Evolutionary conservation across 2,113 vertebrate genomes (phyloP).

Genomic region (Piliocolobus tephrosceles): DNA sequence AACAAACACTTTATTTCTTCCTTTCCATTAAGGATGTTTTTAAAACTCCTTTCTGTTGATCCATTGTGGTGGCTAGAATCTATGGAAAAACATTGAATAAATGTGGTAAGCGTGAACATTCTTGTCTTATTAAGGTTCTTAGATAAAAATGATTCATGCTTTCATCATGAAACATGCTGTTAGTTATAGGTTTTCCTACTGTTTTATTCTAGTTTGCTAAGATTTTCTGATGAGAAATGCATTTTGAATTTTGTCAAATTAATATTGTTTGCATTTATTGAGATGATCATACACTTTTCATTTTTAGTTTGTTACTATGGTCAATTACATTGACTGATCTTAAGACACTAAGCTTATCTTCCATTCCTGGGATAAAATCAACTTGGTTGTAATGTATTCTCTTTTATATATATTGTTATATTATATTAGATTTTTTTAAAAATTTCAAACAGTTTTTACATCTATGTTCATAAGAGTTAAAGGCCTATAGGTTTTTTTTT

Average conservation of each 20-base stretch:
- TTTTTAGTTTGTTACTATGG: background rate
- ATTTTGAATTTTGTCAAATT: background rate
- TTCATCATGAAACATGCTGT: background rate
- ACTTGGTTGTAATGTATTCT: background rate
- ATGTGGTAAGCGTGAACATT: background rate
- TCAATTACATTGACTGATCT: background rate
- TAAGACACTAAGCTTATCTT: background rate
- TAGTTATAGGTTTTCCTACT: background rate
- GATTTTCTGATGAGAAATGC: background rate
- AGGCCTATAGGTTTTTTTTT: background rate
- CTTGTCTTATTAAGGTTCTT: background rate
- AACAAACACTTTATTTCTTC: background rate
- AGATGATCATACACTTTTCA: background rate
- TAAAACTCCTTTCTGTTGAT: background rate
- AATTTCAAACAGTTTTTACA: background rate
- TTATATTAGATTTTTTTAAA: background rate
- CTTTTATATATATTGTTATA: background rate
- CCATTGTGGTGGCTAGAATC: background rate
- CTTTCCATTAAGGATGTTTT: background rate
- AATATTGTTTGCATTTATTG: background rate
- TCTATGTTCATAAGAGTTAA: background rate
- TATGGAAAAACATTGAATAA: background rate
- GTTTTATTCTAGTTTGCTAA: background rate
- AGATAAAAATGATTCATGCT: background rate
- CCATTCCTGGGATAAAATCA: background rate